These are phyloP conservation scores for Echiichthys vipera DNA, from an alignment of 2,797 vertebrate genomes.

Conservation along the genomic window DNA sequence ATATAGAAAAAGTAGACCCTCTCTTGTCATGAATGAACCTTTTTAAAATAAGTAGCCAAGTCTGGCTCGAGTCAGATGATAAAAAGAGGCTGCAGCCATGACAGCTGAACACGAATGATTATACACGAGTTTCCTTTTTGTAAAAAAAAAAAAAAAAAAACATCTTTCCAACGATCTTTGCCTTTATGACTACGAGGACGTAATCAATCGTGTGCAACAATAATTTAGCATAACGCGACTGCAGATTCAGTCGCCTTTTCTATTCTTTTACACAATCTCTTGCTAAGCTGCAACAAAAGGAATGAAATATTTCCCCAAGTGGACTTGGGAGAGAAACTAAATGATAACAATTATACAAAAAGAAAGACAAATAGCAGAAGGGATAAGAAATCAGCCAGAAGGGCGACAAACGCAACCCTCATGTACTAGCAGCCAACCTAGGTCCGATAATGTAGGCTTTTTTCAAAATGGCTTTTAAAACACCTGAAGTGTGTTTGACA, in stretches of 20 bases:
- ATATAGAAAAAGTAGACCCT: constrained; percentile 68
- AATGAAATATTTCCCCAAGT: constrained; percentile 65
- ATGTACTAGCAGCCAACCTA: constrained; percentile 55
- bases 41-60: constrained; percentile 37
- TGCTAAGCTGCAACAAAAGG: constrained; percentile 70
- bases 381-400: constrained; percentile 27
- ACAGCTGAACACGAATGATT: constrained; percentile 23
- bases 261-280: constrained; percentile 62
- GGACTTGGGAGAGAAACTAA: constrained; percentile 53
- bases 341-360: constrained; percentile 42
- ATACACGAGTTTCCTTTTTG: constrained; percentile 36
- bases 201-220: constrained; percentile 71
- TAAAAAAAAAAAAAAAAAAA: constrained; percentile 57
- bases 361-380: constrained; percentile 24
- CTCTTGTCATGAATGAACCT: constrained; percentile 45
- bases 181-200: constrained; percentile 56
- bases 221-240: constrained; percentile 76
- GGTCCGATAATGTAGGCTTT: constrained; percentile 61
- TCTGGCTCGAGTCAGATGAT: constrained; percentile 46
- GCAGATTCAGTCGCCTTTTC: constrained; percentile 53
- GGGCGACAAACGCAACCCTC: constrained; percentile 43
- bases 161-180: constrained; percentile 41
- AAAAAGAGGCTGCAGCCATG: constrained; percentile 45
- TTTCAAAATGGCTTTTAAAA: constrained; percentile 57
- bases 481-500: constrained; percentile 49